Evolutionary conservation across 2,797 vertebrate species (phyloP).

Genomic region (Falco novaeseelandiae): DNA sequence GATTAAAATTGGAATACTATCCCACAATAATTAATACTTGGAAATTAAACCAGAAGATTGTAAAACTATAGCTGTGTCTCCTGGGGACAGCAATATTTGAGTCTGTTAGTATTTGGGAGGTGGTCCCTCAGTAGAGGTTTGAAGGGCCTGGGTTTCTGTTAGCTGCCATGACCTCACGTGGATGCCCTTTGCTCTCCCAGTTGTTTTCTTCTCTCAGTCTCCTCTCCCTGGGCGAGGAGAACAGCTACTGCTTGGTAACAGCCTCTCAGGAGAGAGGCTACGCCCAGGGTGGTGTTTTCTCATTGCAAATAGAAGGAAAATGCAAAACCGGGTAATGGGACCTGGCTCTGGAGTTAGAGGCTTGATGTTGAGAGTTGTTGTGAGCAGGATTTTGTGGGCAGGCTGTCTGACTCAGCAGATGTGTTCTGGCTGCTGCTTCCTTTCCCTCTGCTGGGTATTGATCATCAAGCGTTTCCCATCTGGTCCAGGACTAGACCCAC

Average conservation of each 20-base stretch:
- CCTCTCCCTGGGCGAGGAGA: rapidly evolving
- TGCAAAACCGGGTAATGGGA: background rate
- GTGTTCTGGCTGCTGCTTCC: background rate
- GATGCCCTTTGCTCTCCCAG: background rate
- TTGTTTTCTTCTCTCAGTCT: background rate
- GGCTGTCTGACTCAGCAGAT: background rate
- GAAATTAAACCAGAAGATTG: background rate
- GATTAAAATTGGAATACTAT: background rate
- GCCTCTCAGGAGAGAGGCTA: constrained; percentile 5
- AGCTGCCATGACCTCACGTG: background rate
- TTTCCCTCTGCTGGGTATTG: background rate
- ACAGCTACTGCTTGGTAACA: background rate
- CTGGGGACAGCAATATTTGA: background rate
- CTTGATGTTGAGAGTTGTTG: background rate
- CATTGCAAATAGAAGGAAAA: background rate
- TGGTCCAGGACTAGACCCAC: background rate
- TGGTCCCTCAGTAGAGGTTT: rapidly evolving
- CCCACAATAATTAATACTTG: background rate
- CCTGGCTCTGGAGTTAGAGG: background rate
- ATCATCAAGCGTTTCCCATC: background rate
- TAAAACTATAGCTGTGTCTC: background rate
- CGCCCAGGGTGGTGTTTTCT: background rate
- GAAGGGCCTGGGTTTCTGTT: background rate
- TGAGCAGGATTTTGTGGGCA: background rate
- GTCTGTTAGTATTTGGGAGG: background rate